Conservation (phyloP, 2,888 invertebrate species). For the Exephanes ischioxanthus region DNA sequence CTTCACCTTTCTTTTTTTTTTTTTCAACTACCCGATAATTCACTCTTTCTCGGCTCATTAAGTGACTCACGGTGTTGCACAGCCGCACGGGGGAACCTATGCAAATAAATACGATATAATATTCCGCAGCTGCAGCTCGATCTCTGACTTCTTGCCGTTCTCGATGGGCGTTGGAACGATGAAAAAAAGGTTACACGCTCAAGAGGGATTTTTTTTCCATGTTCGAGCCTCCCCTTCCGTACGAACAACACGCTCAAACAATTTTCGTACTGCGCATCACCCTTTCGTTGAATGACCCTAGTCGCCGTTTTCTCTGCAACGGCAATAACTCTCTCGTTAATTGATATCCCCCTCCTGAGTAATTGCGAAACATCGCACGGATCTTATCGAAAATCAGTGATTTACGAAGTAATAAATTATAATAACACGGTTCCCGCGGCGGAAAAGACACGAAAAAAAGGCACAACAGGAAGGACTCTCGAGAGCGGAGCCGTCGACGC, state of each 20-base stretch:
- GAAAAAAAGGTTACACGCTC: not conserved
- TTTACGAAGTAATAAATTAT: constrained; percentile 55
- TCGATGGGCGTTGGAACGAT: not conserved
- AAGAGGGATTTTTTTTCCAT: not conserved
- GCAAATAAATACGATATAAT: constrained; percentile 23
- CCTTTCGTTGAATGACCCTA: not conserved
- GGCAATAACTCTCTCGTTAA: constrained; percentile 35
- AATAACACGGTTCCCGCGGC: constrained; percentile 35
- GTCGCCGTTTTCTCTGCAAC: not conserved
- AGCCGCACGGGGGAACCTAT: constrained; percentile 19
- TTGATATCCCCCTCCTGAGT: constrained; percentile 28
- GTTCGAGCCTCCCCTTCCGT: not conserved
- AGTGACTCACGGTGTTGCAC: constrained; percentile 25
- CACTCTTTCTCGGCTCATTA: constrained; percentile 50
- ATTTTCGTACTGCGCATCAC: not conserved
- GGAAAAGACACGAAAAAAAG: not conserved
- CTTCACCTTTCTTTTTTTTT: not conserved
- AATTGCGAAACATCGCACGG: constrained; percentile 24
- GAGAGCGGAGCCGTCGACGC: not conserved
- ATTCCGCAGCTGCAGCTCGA: constrained; percentile 41
- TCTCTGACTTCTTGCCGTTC: not conserved
- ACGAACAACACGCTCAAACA: not conserved
- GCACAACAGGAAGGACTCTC: not conserved
- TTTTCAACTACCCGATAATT: constrained; percentile 38
- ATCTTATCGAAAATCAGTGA: constrained; percentile 51